These are phyloP conservation scores for Drosophila demipolita DNA, from an alignment of 2,888 invertebrate genomes.

Conservation along the genomic window DNA sequence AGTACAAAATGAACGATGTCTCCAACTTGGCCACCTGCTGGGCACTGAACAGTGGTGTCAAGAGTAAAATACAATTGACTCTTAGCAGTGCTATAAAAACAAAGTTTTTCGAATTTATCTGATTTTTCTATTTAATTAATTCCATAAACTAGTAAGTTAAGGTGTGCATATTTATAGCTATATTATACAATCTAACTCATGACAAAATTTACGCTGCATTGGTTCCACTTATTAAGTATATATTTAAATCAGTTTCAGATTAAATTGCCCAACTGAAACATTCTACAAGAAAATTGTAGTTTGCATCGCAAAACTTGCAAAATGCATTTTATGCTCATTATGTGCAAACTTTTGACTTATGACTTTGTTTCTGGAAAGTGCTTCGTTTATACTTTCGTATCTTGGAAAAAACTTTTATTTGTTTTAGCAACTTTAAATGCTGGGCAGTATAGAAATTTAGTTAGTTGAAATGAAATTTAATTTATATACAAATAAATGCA, in stretches of 20 bases:
- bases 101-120: not conserved
- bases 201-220: not conserved
- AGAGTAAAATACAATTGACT: conserved; percentile 8
- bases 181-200: not conserved
- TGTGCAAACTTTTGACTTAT: not conserved
- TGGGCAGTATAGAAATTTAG: not conserved
- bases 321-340: not conserved
- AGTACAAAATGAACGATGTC: conserved; percentile 41
- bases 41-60: conserved; percentile 36
- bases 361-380: not conserved
- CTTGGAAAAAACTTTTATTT: not conserved
- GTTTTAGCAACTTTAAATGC: not conserved
- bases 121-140: not conserved
- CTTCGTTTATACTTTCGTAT: not conserved
- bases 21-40: conserved; percentile 33
- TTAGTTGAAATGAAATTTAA: not conserved
- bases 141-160: not conserved
- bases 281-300: not conserved
- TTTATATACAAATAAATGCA: not conserved
- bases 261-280: not conserved
- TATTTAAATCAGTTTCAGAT: not conserved
- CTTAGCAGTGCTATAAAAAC: not conserved
- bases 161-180: not conserved
- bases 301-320: not conserved
- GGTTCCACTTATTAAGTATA: not conserved